These are phyloP conservation scores for Parauchenoglanis punctatus DNA, from an alignment of 2,797 vertebrate species.

Conservation along the genomic window DNA sequence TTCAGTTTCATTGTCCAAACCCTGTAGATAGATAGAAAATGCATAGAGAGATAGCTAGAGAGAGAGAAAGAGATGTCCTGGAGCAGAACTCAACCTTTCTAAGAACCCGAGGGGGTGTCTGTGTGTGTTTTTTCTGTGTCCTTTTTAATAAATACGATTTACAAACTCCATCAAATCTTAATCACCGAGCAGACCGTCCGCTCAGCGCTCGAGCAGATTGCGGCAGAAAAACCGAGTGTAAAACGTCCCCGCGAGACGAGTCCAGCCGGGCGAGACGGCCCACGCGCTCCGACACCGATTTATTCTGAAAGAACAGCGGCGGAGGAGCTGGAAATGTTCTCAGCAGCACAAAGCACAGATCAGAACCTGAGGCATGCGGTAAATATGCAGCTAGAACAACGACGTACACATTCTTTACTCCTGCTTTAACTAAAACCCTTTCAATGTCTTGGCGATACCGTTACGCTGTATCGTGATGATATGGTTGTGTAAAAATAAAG, in stretches of 20 bases:
- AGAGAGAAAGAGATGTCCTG: not conserved
- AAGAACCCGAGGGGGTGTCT: not conserved
- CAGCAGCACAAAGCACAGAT: not conserved
- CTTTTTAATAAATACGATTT: constrained; percentile 7
- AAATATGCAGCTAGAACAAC: not conserved
- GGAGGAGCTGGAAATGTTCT: not conserved
- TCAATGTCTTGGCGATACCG: not conserved
- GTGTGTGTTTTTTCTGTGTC: not conserved
- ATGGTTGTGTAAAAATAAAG: not conserved
- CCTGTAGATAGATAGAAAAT: not conserved
- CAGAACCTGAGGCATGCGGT: not conserved
- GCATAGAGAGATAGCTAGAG: not conserved
- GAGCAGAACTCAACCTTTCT: not conserved
- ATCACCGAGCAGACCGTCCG: not conserved
- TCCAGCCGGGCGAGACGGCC: constrained; percentile 1
- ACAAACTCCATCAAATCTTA: constrained; percentile 16
- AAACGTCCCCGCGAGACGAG: constrained; percentile 2
- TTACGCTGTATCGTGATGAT: not conserved
- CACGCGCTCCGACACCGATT: not conserved
- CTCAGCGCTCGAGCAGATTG: not conserved
- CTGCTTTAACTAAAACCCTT: not conserved
- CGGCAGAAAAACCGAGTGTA: not conserved
- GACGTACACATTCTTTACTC: not conserved
- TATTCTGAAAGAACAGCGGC: not conserved
- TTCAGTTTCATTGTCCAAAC: too few relatives aligned